Evolutionary conservation across 2,888 invertebrate genomes (phyloP), one percentile per base, ranked within the genome.

Genomic region (Epinotia brunnichana): DNA sequence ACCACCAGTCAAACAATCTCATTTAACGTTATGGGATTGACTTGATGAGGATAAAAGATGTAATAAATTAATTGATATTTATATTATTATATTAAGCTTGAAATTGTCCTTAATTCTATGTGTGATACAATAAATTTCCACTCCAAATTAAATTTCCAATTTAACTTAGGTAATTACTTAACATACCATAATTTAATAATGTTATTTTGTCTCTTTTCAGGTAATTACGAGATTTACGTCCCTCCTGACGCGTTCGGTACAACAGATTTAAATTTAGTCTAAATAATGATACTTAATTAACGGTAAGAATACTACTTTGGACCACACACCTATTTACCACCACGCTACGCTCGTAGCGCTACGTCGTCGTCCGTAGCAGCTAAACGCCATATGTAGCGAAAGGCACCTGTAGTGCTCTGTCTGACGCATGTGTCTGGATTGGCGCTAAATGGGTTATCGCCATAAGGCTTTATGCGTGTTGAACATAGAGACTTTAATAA

Each of bases 181-280:
- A 29, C 39, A 7, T 19, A 24, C 9, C 35, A 1, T 9, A 9
- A 59, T 60, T 61, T 59, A 59, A 51, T 71, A 9, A 39, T 35
- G 2, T 53, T 51, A 41, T 35, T 71, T 54, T 67, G 19, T 67
- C 2, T 72, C 54, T 61, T 72, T 72, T 61, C 71, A 72, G 71
- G 71, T 72, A 72, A 67, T 61, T 44, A 57, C 21, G 57, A 57
- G 29, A 24, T 29, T 57, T 57, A 11, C 21, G 11, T n/a, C 51
- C 39, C 39, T 57, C 29, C 41, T n/a, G n/a, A 17, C 35, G 24
- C 24, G 39, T 17, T 24, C 29, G 17, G 56, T 59, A 59, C 59
- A 59, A 7, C 29, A 24, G n/a, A 9, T n/a, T 29, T 29, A 15
- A n/a, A n/a, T 7, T 7, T 7, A 15, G 44, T 44, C 15, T 44